Evolutionary conservation across 2,888 invertebrate genomes (phyloP).

Genomic region (Acutogordius australiensis): DNA sequence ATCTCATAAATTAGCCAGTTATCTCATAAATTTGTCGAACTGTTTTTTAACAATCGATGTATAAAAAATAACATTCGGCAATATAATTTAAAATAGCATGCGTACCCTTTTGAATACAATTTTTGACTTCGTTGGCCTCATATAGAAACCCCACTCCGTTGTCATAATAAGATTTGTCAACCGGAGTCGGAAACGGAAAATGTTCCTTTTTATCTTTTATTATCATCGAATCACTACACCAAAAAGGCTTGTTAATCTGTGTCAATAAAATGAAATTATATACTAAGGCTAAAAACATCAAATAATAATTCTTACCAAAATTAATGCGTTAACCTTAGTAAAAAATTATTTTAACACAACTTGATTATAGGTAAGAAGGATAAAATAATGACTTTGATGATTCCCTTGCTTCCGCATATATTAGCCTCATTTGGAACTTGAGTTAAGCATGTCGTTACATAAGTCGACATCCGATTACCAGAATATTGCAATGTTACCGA

Average conservation of each 20-base stretch:
- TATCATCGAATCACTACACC: neutral
- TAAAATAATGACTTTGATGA: too few species aligned
- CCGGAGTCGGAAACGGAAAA: neutral
- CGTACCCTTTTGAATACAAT: neutral
- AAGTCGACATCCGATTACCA: too few species aligned
- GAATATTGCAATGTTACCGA: too few species aligned
- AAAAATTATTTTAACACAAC: too few species aligned
- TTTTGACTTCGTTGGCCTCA: slow-evolving; percentile 7
- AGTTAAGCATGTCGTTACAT: too few species aligned
- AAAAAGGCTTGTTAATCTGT: neutral
- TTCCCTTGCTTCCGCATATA: too few species aligned
- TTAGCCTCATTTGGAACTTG: too few species aligned
- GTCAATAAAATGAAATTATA: too few species aligned
- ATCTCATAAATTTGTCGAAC: neutral
- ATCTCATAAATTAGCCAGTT: neutral
- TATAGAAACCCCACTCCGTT: neutral
- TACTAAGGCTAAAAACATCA: too few species aligned
- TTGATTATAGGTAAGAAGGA: too few species aligned
- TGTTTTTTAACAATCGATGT: neutral
- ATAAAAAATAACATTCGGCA: neutral
- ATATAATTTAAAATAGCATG: neutral
- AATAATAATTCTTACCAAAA: too few species aligned
- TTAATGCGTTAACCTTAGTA: too few species aligned
- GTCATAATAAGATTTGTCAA: slow-evolving; percentile 5
- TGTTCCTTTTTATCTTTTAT: neutral